These are phyloP conservation scores for Scaptomyza caliginosa DNA, from an alignment of 2,888 invertebrate genomes.

Conservation along the genomic window DNA sequence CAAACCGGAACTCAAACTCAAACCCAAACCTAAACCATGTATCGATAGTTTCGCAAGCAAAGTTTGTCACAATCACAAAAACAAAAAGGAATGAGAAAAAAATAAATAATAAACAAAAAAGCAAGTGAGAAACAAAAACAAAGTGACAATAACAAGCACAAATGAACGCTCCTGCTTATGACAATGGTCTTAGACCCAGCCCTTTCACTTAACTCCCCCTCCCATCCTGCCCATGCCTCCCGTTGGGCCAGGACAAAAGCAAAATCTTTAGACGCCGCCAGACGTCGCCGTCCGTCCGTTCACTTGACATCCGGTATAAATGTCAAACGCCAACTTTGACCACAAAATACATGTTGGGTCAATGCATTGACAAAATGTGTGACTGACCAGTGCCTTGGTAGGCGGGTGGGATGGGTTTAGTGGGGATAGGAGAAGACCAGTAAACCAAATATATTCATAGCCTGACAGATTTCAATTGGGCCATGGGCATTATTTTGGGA, in stretches of 20 bases:
- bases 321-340: conserved; percentile 78
- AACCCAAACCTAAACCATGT: conserved; percentile 18
- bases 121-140: conserved; percentile 44
- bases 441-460: conserved; percentile 72
- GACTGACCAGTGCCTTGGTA: conserved; percentile 13
- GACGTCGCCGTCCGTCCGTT: conserved; percentile 12
- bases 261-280: conserved; percentile 47
- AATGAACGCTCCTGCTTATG: conserved; percentile 66
- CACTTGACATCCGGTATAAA: conserved; percentile 77
- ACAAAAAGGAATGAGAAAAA: conserved; percentile 19
- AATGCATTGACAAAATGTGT: conserved; percentile 67
- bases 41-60: conserved; percentile 70
- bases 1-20: neutral
- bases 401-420: neutral
- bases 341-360: conserved; percentile 74
- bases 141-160: conserved; percentile 78
- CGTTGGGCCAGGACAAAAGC: conserved; percentile 29
- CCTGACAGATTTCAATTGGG: conserved; percentile 53
- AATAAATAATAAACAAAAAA: conserved; percentile 11
- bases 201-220: neutral
- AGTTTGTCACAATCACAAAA: conserved; percentile 37
- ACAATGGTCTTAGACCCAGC: conserved; percentile 50
- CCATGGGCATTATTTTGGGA: conserved; percentile 16
- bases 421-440: conserved; percentile 12
- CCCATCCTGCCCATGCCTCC: no score